Percentiles rank a stretch among this genome's conserved stretches.
Conservation (phyloP, 2,797 vertebrate genomes). For the Poeciliopsis presidionis region DNA sequence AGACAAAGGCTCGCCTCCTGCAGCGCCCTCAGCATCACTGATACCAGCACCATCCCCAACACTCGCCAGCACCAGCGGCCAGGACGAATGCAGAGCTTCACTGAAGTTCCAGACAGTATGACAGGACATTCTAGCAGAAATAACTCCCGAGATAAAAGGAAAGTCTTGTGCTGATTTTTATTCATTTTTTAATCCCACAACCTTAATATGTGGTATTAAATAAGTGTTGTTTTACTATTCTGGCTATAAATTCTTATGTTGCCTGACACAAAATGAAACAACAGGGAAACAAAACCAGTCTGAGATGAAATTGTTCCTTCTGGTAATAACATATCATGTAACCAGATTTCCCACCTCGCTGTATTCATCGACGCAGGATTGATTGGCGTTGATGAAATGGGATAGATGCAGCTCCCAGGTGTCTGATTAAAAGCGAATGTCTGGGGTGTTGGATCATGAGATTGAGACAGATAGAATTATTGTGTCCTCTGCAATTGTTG, state of each 20-base stretch:
- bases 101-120: not conserved
- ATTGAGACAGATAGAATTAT: conserved; percentile 62
- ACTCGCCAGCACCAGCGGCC: conserved; percentile 12
- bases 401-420: conserved; percentile 66
- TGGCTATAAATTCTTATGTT: not conserved
- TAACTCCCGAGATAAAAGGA: conserved; percentile 2
- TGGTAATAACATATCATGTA: conserved; percentile 48
- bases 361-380: conserved; percentile 63
- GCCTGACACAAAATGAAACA: conserved; percentile 3
- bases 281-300: conserved; percentile 23
- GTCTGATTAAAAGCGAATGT: conserved; percentile 67
- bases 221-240: not conserved
- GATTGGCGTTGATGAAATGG: conserved; percentile 64
- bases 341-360: conserved; percentile 36
- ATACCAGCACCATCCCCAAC: conserved; percentile 52
- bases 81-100: not conserved
- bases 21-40: conserved; percentile 60
- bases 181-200: not conserved
- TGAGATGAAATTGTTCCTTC: conserved; percentile 46
- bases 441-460: conserved; percentile 55
- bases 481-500: conserved; percentile 68
- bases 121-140: not conserved
- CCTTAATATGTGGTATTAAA: conserved; percentile 4
- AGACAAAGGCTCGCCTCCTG: conserved; percentile 70
- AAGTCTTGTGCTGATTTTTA: not conserved